A percentile compares a stretch with the other conserved stretches of the same genome.
Conservation (phyloP, 2,888 invertebrate species). For the Drosophila percnosoma region DNA sequence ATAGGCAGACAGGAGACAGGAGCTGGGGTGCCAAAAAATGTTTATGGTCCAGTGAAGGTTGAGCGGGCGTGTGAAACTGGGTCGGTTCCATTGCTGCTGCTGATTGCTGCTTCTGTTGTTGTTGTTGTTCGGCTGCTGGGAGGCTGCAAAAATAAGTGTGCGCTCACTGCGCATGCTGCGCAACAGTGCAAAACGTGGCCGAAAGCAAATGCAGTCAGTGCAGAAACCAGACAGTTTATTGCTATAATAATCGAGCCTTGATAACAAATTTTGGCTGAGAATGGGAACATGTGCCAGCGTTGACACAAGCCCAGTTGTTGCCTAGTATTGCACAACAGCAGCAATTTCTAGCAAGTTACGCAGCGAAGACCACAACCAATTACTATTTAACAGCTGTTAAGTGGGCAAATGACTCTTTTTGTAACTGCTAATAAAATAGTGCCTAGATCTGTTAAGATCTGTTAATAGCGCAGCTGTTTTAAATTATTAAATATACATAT, state of each 20-base stretch:
- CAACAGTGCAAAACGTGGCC: conserved; percentile 8
- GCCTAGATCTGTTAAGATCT: not conserved
- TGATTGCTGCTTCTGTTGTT: conserved; percentile 10
- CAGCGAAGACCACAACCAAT: not conserved
- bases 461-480: not conserved
- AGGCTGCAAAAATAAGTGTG: conserved; percentile 39
- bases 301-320: not conserved
- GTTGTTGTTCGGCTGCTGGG: conserved; percentile 21
- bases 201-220: not conserved
- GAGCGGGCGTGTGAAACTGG: conserved; percentile 51
- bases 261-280: no score
- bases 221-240: conserved; percentile 15
- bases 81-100: conserved; percentile 33
- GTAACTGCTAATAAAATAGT: not conserved
- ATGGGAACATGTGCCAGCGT: not conserved
- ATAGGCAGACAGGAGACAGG: conserved; percentile 17
- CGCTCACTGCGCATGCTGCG: conserved; percentile 57
- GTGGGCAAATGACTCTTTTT: not conserved
- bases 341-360: not conserved
- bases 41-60: conserved; percentile 49
- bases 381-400: not conserved
- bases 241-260: not conserved
- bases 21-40: conserved; percentile 47
- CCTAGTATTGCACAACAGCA: not conserved
- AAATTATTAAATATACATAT: not conserved